A percentile compares a stretch with the other conserved stretches of the same genome.
These are phyloP conservation scores for Polydrusus tereticollis DNA, from an alignment of 2,888 invertebrate species.

Conservation along the genomic window DNA sequence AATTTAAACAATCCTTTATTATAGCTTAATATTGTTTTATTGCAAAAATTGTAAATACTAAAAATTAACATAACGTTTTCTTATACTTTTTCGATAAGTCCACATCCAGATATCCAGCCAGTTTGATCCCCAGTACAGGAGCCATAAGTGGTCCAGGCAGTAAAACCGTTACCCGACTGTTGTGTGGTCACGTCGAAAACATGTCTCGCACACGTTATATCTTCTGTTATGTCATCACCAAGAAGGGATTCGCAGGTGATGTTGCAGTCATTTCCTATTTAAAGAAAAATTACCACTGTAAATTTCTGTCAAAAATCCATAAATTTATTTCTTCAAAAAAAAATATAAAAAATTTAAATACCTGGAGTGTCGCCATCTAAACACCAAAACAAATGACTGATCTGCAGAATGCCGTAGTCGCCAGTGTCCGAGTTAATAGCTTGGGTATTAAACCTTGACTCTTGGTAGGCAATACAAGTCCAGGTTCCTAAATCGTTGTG, in stretches of 20 bases:
- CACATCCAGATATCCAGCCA: conserved; percentile 33
- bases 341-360: too few relatives aligned
- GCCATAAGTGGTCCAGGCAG: conserved; percentile 41
- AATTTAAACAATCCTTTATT: too few relatives aligned
- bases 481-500: conserved; percentile 53
- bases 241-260: conserved; percentile 46
- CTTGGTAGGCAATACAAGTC: conserved; percentile 52
- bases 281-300: background rate
- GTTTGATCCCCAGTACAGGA: conserved; percentile 43
- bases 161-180: conserved; percentile 29
- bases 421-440: conserved; percentile 49
- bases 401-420: conserved; percentile 55
- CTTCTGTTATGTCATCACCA: conserved; percentile 35
- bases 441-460: conserved; percentile 52
- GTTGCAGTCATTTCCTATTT: conserved; percentile 40
- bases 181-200: conserved; percentile 27
- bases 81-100: background rate
- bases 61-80: too few relatives aligned
- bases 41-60: too few relatives aligned
- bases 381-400: conserved; percentile 52
- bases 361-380: conserved; percentile 37
- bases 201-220: conserved; percentile 40
- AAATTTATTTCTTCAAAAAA: too few relatives aligned
- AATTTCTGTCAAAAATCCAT: too few relatives aligned
- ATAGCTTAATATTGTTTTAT: too few relatives aligned